A percentile compares a stretch with the other conserved stretches of the same genome.
Evolutionary conservation across 1,140 invertebrate species (phyloP).

Genomic region (Pachypsylla venusta): DNA sequence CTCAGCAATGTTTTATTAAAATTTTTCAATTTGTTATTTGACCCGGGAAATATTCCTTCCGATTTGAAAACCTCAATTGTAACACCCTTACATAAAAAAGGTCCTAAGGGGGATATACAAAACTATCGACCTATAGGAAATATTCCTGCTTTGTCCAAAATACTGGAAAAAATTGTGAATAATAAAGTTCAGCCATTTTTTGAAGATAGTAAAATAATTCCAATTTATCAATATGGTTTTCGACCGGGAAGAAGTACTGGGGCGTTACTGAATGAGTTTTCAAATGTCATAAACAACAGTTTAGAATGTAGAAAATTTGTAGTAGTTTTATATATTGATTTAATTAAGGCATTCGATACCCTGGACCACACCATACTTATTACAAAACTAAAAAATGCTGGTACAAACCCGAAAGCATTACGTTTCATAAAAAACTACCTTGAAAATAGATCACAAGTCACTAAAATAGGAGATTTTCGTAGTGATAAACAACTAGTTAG

Average conservation of each 20-base stretch:
- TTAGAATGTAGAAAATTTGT: neutral
- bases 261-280: neutral
- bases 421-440: neutral
- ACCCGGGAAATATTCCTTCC: neutral
- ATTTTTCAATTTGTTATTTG: neutral
- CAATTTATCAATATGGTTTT: neutral
- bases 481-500: neutral
- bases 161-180: neutral
- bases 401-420: neutral
- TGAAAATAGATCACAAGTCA: neutral
- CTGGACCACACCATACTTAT: neutral
- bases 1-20: neutral
- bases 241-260: neutral
- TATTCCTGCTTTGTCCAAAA: constrained; percentile 1
- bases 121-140: neutral
- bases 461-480: neutral
- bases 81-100: constrained; percentile 3
- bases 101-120: neutral
- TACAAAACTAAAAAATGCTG: neutral
- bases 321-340: neutral
- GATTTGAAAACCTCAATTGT: neutral
- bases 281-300: neutral
- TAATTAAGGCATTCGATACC: neutral
- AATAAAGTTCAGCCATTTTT: neutral
- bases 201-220: neutral